phyloP scores from a whole-genome alignment of 92 coral and sea anemone species.

The Zoanthus sociatus region DNA sequence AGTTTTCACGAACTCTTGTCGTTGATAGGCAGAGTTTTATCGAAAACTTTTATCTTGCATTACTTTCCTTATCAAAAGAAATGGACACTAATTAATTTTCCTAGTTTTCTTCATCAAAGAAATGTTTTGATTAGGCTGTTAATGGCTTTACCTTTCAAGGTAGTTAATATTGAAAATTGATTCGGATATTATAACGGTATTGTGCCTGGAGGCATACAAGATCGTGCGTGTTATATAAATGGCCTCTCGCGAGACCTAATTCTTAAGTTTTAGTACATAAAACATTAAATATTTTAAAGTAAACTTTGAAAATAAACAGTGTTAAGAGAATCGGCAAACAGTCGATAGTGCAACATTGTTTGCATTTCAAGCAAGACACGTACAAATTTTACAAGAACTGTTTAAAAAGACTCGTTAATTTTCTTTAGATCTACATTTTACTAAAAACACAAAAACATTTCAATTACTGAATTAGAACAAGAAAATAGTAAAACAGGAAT shows the following conservation, averaged over 20 bases:
- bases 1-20: neutral
- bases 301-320: too few species aligned
- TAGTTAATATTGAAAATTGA: neutral
- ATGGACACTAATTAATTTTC: neutral
- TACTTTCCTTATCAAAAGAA: constrained; percentile 16
- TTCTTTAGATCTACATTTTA: too few species aligned
- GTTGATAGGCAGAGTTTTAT: neutral
- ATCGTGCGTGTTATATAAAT: neutral
- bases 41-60: neutral
- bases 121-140: constrained; percentile 3
- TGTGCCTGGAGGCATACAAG: neutral
- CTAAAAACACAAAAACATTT: too few species aligned
- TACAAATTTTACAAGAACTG: too few species aligned
- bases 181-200: constrained; percentile 17
- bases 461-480: too few species aligned
- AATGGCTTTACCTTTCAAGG: constrained; percentile 7
- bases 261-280: too few species aligned
- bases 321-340: too few species aligned
- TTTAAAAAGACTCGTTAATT: too few species aligned
- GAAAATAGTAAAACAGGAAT: too few species aligned
- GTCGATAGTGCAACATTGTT: too few species aligned
- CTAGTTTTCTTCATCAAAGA: neutral
- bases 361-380: too few species aligned
- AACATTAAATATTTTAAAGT: too few species aligned
- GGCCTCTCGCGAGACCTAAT: neutral